phyloP scores from a whole-genome alignment of 2,888 invertebrate genomes.

The Himalopsyche kuldschensis region DNA sequence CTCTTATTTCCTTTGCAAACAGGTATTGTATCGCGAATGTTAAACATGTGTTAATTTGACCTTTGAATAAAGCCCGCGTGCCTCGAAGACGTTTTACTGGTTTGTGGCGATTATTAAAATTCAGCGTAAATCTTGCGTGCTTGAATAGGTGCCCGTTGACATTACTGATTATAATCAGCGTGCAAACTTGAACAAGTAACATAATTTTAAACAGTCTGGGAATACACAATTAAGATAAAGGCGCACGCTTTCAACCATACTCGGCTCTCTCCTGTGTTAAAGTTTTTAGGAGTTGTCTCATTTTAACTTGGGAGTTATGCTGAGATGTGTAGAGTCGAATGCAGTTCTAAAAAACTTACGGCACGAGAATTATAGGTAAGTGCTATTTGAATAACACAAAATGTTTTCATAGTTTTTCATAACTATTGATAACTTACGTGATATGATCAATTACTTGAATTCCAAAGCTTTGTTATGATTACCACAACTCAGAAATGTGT shows the following conservation, averaged over 20 bases:
- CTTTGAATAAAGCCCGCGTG: neutral
- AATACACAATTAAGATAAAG: neutral
- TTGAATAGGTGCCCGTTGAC: neutral
- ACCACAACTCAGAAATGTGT: too few species aligned
- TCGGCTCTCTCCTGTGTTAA: too few species aligned
- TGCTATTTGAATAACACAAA: too few species aligned
- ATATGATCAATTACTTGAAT: too few species aligned
- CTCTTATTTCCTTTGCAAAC: neutral
- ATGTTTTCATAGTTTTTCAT: too few species aligned
- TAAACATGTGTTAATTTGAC: slow-evolving; percentile 10
- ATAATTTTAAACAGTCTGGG: neutral
- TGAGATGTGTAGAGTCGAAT: too few species aligned
- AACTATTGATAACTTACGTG: too few species aligned
- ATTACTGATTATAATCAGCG: neutral
- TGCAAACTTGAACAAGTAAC: neutral
- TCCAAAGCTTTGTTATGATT: too few species aligned
- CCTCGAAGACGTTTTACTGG: neutral
- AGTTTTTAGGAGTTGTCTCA: too few species aligned
- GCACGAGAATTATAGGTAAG: too few species aligned
- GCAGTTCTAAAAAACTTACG: too few species aligned
- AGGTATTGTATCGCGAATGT: neutral
- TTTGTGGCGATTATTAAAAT: neutral
- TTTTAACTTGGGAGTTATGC: too few species aligned
- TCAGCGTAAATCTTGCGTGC: neutral
- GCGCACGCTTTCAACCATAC: neutral